Base-by-base conservation (phyloP, 2,797 vertebrate genomes). In the Anguilla marmorata region DNA sequence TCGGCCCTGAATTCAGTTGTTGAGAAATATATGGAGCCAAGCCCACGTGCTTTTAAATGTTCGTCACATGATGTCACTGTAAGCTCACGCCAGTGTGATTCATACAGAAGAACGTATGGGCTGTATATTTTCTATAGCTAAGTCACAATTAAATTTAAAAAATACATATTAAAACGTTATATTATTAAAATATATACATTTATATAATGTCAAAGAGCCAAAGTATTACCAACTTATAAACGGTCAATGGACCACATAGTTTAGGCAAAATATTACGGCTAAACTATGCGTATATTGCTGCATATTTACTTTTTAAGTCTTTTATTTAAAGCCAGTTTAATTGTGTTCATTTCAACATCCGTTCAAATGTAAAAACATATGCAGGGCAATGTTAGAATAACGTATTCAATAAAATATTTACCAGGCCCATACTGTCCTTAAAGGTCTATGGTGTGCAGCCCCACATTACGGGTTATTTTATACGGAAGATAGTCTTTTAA, bases 31-130 rank as follows among this genome's bases (percentile, higher is more conserved):
- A 86, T 88, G 4, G 89, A 87, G 88, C 90, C 91, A 74, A 63
- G 24, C 60, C 69, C n/a, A 89, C 4, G 85, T 92, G 92, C 92
- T 90, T 89, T 90, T 69, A 88, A 90, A 89, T 84, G 82, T 91
- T 94, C 95, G 95, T 96, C 95, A 96, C 85, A 86, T 90, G 89
- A 94, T 94, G 95, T 96, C 95, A 96, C 92, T 92, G 89, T 90
- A 90, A 93, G 94, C 89, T 84, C 84, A 86, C 76, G 87, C 54
- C 90, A 86, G 86, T 85, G 87, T 90, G 89, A 88, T 90, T 89
- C n/a, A 84, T 50, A 16, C 11, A 16, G 14, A 80, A 80, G 16
- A 80, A 45, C 45, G 48, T 80, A 24, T 41, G 54, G 5, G 24
- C 16, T 82, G 16, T 12, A 79, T 21, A 50, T 80, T 87, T 87